These are phyloP conservation scores for Melipona quadrifasciata DNA, from an alignment of 1,140 invertebrate species.

Conservation along the genomic window DNA sequence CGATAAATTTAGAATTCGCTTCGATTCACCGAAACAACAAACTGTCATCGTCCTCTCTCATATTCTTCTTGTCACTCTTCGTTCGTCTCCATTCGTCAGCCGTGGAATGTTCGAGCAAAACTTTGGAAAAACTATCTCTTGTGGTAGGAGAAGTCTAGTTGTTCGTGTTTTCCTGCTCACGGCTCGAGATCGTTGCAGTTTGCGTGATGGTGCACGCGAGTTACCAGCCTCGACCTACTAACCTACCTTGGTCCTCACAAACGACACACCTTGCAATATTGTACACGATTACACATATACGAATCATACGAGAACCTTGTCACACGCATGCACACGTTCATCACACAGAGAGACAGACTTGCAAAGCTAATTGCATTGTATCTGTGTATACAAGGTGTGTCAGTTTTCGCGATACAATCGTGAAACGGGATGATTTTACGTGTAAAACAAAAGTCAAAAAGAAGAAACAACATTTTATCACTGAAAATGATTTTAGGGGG, in stretches of 20 bases:
- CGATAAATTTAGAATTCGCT: background rate
- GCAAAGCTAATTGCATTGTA: too few relatives aligned
- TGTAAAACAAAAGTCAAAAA: too few relatives aligned
- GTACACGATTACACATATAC: background rate
- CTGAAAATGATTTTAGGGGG: too few relatives aligned
- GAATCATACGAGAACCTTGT: background rate
- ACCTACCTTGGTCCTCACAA: slow-evolving; percentile 51
- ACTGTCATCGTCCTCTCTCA: background rate
- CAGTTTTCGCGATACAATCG: too few relatives aligned
- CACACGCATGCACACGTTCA: background rate
- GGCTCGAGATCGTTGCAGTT: background rate
- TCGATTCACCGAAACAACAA: too few relatives aligned
- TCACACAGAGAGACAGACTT: background rate
- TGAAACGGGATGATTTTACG: too few relatives aligned
- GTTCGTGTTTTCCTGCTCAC: background rate
- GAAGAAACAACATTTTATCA: too few relatives aligned
- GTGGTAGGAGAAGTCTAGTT: too few relatives aligned
- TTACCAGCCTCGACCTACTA: slow-evolving; percentile 55
- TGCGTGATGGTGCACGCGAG: slow-evolving; percentile 14
- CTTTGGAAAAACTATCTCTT: too few relatives aligned
- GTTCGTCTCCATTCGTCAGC: background rate
- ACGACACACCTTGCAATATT: slow-evolving; percentile 26
- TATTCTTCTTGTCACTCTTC: background rate
- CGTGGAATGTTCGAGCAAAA: background rate
- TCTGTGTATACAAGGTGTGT: too few relatives aligned